Evolutionary conservation across 1,140 invertebrate species (phyloP).

Genomic region (Dolichoris vasculosae): DNA sequence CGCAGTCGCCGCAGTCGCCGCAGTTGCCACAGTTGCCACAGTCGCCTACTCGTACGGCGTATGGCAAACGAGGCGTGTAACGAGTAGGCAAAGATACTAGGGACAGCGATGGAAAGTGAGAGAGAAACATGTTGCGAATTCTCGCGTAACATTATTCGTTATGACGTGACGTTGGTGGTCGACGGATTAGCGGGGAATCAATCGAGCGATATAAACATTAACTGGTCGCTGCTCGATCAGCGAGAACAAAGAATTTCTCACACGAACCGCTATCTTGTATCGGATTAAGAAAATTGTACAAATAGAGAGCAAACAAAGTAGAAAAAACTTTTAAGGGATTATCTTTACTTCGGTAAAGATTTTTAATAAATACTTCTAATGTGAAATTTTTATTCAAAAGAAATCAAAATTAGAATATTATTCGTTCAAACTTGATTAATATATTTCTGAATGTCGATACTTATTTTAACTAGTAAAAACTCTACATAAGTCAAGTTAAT

Average conservation of each 20-base stretch:
- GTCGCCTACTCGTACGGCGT: slow-evolving; percentile 30
- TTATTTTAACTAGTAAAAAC: no score
- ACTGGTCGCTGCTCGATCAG: slow-evolving; percentile 26
- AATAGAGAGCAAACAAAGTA: no score
- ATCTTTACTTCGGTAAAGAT: no score
- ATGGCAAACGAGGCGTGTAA: slow-evolving; percentile 56
- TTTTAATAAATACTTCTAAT: no score
- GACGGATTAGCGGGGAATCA: slow-evolving; percentile 7
- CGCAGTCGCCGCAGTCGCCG: slow-evolving; percentile 16
- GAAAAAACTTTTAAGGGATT: no score
- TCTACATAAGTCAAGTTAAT: no score
- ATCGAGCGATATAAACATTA: slow-evolving; percentile 54
- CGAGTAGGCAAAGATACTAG: slow-evolving; percentile 30
- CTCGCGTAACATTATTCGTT: not conserved
- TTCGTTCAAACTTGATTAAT: no score
- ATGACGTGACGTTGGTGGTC: slow-evolving; percentile 25
- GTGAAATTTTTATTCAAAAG: no score
- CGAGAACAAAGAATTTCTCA: slow-evolving; percentile 8
- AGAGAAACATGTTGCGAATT: not conserved
- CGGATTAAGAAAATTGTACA: not conserved
- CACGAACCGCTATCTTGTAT: not conserved
- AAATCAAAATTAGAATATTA: no score
- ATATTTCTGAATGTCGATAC: no score
- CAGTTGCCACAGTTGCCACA: no score
- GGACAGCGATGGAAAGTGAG: slow-evolving; percentile 34